A percentile compares a stretch with the other conserved stretches of the same genome.
phyloP scores from a whole-genome alignment of 2,113 vertebrate genomes.

The Burhinus oedicnemus region DNA sequence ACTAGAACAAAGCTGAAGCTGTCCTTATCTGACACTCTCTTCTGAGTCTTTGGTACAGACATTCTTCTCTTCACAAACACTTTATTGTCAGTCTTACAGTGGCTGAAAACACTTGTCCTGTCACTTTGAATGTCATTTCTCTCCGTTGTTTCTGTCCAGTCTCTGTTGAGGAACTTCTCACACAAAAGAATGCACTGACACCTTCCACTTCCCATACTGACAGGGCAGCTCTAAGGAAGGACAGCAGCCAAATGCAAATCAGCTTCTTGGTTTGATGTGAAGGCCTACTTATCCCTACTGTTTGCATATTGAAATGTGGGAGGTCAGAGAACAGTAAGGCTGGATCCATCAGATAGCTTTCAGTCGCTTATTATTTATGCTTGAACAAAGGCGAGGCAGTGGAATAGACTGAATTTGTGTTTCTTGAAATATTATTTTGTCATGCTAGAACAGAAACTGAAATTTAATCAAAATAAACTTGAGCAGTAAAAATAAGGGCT shows the following conservation, averaged over 20 bases:
- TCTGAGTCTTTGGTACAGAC: neutral
- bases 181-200: neutral
- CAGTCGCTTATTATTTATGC: neutral
- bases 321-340: neutral
- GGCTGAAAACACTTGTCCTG: neutral
- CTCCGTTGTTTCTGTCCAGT: neutral
- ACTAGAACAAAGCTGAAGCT: neutral
- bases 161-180: neutral
- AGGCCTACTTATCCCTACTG: neutral
- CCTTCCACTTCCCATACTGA: neutral
- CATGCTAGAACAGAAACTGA: neutral
- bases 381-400: neutral
- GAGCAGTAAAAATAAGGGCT: neutral
- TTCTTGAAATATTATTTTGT: neutral
- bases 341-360: neutral
- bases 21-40: neutral
- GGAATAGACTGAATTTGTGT: neutral
- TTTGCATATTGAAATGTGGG: neutral
- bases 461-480: neutral
- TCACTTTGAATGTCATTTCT: neutral
- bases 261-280: neutral
- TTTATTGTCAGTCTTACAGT: neutral
- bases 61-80: neutral
- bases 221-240: neutral
- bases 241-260: neutral